Evolutionary conservation across 2,888 invertebrate species (phyloP), one percentile per base, ranked within the genome.

Genomic region (Perizoma affinitatum): DNA sequence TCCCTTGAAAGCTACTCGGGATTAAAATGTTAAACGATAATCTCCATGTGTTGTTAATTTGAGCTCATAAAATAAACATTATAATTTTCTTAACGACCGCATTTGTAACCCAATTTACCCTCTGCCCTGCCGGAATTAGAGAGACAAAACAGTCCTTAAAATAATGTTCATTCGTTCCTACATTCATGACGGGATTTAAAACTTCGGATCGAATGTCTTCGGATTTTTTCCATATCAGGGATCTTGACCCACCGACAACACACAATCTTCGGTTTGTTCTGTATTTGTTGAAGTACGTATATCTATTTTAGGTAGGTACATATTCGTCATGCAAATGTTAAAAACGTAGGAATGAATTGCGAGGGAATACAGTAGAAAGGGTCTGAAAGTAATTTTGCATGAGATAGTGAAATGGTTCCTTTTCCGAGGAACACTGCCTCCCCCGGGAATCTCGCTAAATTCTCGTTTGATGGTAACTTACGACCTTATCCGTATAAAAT

Each of bases 401-500:
- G 58, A 64, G 49, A 65, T 65, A 66, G 61, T 61, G 46, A 47
- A 44, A 61, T 54, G 61, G 48, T 61, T 60, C 49, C 51, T 38
- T 54, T 54, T 45, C 54, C 10, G 45, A 11, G 54, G 56, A 51
- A 60, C 60, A 58, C 62, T 65, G 54, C 38, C 54, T 65, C 63
- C 61, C 54, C 56, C 38, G 63, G 62, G 61, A 63, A 59, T 58
- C 56, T 54, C 53, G 63, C 63, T 57, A 61, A 62, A 65, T 61
- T 67, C 61, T 51, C 7, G 50, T 61, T 65, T 69, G 67, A 63
- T 65, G 51, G 61, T 63, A 63, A 68, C 64, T 62, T 65, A 68
- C 60, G 60, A 65, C 55, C 51, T 54, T 57, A 60, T 63, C 58
- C 53, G 61, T 55, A 58, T 66, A 63, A 63, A 66, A 60, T 57